Evolutionary conservation across 1,140 invertebrate species (phyloP), one percentile per base, ranked within the genome.

Genomic region (Radopholus similis): DNA sequence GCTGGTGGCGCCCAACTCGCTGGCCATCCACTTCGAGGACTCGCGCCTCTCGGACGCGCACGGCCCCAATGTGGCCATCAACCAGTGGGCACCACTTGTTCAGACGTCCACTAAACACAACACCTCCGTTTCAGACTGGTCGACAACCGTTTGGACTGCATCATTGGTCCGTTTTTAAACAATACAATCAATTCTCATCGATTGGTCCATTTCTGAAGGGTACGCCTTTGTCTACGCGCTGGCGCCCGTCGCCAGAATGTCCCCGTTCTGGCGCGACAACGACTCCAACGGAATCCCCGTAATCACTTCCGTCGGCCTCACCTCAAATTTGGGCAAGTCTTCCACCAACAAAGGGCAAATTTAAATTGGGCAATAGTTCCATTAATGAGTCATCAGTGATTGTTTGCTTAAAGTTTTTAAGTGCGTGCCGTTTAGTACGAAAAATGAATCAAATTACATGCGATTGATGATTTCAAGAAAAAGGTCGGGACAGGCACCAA

Each of bases 301-400:
- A 1, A 82, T 95, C 4, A 92, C 91, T 1, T 87, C 91, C 0
- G 90, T 90, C 0, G 92, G 89, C 0, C 88, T 90, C 72, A 90
- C 90, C 0, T 88, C 89, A 59, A 88, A 89, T 56, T 93, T 92
- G 82, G 87, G 86, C 53, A 64, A 70, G 6, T 62, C 6, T 18
- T 44, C 42, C 42, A 47, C 42, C 2, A 47, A 3, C n/a, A 47
- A 47, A 4, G 42, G 42, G n/a, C 3, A 13, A 47, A n/a, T n/a
- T n/a, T n/a, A n/a, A n/a, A n/a, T n/a, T n/a, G n/a, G n/a, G n/a
- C n/a, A n/a, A n/a, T n/a, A n/a, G n/a, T n/a, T n/a, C n/a, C n/a
- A n/a, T n/a, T n/a, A n/a, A n/a, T n/a, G n/a, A n/a, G n/a, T n/a
- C n/a, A n/a, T n/a, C n/a, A n/a, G n/a, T n/a, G n/a, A n/a, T n/a